These are phyloP conservation scores for Erpobdella octoculata DNA, from an alignment of 2,888 invertebrate species.

Conservation along the genomic window DNA sequence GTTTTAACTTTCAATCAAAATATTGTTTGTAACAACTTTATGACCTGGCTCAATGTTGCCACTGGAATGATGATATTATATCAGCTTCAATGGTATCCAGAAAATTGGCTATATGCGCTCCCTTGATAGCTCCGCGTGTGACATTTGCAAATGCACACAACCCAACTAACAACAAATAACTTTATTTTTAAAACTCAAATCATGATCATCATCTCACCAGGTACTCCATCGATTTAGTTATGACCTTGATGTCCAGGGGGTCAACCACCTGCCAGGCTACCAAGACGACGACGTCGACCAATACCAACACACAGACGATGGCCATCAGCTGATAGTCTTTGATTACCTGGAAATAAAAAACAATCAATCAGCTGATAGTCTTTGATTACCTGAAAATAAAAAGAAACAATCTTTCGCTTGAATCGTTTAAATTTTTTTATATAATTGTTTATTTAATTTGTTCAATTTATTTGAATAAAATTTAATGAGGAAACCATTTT, in stretches of 20 bases:
- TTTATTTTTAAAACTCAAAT: no score
- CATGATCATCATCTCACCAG: slow-evolving; percentile 27
- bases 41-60: no score
- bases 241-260: slow-evolving; percentile 35
- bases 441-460: not conserved
- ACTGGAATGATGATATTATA: no score
- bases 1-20: no score
- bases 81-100: no score
- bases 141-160: no score
- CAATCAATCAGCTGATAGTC: not conserved
- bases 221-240: slow-evolving; percentile 35
- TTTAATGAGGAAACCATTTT: slow-evolving; percentile 38
- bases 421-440: not conserved
- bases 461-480: not conserved
- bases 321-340: slow-evolving; percentile 39
- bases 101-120: no score
- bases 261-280: slow-evolving; percentile 39
- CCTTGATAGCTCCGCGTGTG: no score
- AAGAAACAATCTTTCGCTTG: not conserved
- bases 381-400: not conserved
- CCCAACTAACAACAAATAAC: no score
- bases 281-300: slow-evolving; percentile 38
- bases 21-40: no score
- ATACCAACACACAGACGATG: slow-evolving; percentile 39
- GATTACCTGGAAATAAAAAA: slow-evolving; percentile 36